Evolutionary conservation across 2,113 vertebrate species (phyloP).

Genomic region (Ranitomeya variabilis): DNA sequence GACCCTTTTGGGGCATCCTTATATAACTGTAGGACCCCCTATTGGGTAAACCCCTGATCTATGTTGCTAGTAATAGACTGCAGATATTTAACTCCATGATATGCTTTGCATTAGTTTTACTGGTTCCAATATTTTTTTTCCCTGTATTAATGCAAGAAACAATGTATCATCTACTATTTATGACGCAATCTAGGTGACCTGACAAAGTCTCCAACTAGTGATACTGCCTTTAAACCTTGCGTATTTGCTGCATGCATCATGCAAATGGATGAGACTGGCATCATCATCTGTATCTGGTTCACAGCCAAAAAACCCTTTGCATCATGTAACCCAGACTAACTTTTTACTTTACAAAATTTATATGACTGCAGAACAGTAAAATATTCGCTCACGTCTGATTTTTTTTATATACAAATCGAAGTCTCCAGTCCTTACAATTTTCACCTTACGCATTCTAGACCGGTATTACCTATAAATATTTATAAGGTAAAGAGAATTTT

Average conservation of each 20-base stretch:
- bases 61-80: neutral
- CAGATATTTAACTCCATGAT: neutral
- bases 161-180: neutral
- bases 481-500: neutral
- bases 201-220: neutral
- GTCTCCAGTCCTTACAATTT: neutral
- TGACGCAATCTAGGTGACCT: neutral
- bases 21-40: too few relatives aligned
- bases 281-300: neutral
- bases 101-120: neutral
- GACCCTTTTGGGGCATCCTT: neutral
- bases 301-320: neutral
- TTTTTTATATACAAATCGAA: neutral
- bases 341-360: neutral
- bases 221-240: neutral
- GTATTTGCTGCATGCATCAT: neutral
- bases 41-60: neutral
- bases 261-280: neutral
- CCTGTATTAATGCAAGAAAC: neutral
- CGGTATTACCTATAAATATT: neutral
- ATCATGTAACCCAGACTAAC: neutral
- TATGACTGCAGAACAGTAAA: neutral
- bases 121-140: neutral
- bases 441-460: neutral
- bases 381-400: neutral